Conservation (phyloP, 2,113 vertebrate genomes). For the Boleophthalmus pectinirostris region DNA sequence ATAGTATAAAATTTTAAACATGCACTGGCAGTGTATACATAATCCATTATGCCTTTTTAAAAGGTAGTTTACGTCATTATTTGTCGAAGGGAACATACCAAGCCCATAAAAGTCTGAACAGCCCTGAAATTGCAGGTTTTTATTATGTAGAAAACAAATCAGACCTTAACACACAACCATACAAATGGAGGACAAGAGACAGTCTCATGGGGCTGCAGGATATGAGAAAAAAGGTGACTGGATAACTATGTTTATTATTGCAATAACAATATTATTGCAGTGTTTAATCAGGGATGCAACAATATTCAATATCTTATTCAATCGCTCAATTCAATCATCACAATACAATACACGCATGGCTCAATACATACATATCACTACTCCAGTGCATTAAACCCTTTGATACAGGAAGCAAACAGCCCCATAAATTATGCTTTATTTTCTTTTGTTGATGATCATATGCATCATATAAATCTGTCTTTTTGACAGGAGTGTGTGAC, state of each 20-base stretch:
- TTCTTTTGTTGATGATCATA: background rate
- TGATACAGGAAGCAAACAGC: background rate
- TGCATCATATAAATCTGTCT: too few relatives aligned
- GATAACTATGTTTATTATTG: too few relatives aligned
- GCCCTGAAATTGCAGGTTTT: background rate
- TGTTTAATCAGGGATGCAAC: background rate
- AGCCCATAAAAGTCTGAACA: background rate
- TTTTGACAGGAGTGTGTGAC: background rate
- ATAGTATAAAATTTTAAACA: constrained; percentile 21
- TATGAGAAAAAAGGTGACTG: background rate
- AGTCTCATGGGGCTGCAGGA: background rate
- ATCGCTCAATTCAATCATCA: background rate
- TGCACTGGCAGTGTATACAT: constrained; percentile 33
- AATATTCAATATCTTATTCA: background rate
- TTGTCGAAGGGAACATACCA: background rate
- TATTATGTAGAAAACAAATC: background rate
- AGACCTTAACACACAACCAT: background rate
- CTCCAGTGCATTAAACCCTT: background rate
- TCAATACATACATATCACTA: too few relatives aligned
- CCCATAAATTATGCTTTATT: background rate
- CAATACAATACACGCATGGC: too few relatives aligned
- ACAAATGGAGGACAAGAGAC: background rate
- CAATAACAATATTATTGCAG: background rate
- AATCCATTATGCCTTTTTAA: background rate
- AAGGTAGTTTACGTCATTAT: background rate